Evolutionary conservation across 2,113 vertebrate genomes (phyloP).

Genomic region (Cinclus mexicanus): DNA sequence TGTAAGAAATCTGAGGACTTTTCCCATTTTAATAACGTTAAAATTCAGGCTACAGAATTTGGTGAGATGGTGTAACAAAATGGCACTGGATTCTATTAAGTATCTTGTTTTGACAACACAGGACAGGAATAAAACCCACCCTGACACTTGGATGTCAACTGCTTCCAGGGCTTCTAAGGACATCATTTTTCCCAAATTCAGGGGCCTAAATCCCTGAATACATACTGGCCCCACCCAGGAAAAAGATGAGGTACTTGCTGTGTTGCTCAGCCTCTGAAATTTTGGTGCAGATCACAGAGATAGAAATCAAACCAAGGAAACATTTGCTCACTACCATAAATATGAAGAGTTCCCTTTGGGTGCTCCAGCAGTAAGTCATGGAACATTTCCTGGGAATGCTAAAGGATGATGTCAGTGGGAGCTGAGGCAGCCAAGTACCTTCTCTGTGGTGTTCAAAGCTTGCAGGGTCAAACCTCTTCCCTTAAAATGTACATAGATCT

Average conservation of each 20-base stretch:
- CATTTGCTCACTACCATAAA: not conserved
- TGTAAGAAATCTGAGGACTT: not conserved
- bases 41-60: not conserved
- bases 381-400: slow-evolving; percentile 21
- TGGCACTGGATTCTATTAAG: not conserved
- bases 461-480: slow-evolving; percentile 9
- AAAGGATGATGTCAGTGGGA: slow-evolving; percentile 4
- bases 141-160: not conserved
- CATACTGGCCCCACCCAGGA: not conserved
- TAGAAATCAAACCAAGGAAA: slow-evolving; percentile 37
- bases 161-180: not conserved
- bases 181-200: not conserved
- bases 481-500: not conserved
- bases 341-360: not conserved
- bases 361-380: not conserved
- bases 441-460: not conserved
- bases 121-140: not conserved
- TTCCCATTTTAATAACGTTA: not conserved
- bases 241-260: not conserved
- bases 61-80: not conserved
- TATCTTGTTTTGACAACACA: not conserved
- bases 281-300: not conserved
- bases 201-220: not conserved
- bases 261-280: not conserved
- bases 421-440: slow-evolving; percentile 2